Percentiles rank a stretch among this genome's conserved stretches.
Evolutionary conservation across 1,140 invertebrate genomes (phyloP).

Genomic region (Bombus fervidus): DNA sequence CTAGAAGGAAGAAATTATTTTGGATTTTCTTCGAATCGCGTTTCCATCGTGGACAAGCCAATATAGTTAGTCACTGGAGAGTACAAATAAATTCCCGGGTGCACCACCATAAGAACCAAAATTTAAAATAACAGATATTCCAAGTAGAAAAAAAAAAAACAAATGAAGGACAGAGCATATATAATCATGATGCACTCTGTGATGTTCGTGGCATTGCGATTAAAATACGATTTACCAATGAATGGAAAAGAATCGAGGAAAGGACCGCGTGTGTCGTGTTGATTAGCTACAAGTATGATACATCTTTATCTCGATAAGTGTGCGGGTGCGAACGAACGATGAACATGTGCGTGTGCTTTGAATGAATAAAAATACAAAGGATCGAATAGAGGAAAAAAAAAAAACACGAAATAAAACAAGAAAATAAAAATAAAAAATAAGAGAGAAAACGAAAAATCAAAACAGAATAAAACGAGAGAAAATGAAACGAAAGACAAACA

Average conservation of each 20-base stretch:
- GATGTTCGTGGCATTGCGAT: constrained; percentile 1
- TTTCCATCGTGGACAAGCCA: not conserved
- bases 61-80: constrained; percentile 57
- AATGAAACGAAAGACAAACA: not conserved
- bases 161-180: not conserved
- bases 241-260: not conserved
- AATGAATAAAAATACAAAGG: not conserved
- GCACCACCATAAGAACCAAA: constrained; percentile 35
- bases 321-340: not conserved
- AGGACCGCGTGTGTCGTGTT: not conserved
- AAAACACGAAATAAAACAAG: not conserved
- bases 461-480: too few species aligned
- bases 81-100: constrained; percentile 22
- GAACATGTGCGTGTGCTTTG: constrained; percentile 11
- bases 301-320: not conserved
- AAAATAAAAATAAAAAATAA: not conserved
- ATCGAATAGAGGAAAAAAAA: not conserved
- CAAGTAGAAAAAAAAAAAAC: not conserved
- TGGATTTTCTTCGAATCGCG: constrained; percentile 14
- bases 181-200: not conserved
- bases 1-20: constrained; percentile 82
- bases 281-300: constrained; percentile 37
- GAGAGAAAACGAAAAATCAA: fast-evolving
- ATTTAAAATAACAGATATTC: not conserved
- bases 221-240: not conserved